phyloP scores from a whole-genome alignment of 1,140 invertebrate species.

The Seison nebaliae region DNA sequence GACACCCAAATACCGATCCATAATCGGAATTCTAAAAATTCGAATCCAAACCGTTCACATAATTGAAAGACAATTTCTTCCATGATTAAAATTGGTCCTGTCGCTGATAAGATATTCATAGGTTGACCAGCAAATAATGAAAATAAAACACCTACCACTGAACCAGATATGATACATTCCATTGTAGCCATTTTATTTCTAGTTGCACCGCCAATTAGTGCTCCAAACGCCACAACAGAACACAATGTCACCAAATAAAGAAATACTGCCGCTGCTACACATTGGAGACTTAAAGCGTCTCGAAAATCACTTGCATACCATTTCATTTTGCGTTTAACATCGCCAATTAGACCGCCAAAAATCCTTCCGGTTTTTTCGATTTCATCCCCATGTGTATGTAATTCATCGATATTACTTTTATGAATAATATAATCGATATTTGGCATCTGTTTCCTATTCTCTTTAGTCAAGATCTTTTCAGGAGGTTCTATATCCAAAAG shows the following conservation, averaged over 20 bases:
- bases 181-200: slow-evolving; percentile 24
- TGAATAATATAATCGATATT: background rate
- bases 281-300: slow-evolving; percentile 25
- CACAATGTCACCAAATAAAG: slow-evolving; percentile 29
- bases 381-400: slow-evolving; percentile 4
- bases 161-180: slow-evolving; percentile 26
- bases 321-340: slow-evolving; percentile 21
- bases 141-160: slow-evolving; percentile 26
- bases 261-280: slow-evolving; percentile 25
- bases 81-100: slow-evolving; percentile 30
- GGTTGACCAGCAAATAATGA: slow-evolving; percentile 30
- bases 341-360: slow-evolving; percentile 24
- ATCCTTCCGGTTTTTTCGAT: slow-evolving; percentile 10
- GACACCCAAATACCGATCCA: slow-evolving; percentile 29
- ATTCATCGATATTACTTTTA: background rate
- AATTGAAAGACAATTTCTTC: slow-evolving; percentile 27
- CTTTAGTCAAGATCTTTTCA: slow-evolving; percentile 16
- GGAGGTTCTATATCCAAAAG: slow-evolving; percentile 23
- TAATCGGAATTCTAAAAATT: slow-evolving; percentile 20
- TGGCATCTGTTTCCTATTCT: background rate
- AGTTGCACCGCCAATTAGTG: slow-evolving; percentile 23
- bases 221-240: slow-evolving; percentile 30
- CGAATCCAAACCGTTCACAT: slow-evolving; percentile 15
- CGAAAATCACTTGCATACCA: slow-evolving; percentile 25
- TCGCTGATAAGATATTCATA: slow-evolving; percentile 28